Evolutionary conservation across 2,113 vertebrate species (phyloP).

Genomic region (Hiodon tergisus): DNA sequence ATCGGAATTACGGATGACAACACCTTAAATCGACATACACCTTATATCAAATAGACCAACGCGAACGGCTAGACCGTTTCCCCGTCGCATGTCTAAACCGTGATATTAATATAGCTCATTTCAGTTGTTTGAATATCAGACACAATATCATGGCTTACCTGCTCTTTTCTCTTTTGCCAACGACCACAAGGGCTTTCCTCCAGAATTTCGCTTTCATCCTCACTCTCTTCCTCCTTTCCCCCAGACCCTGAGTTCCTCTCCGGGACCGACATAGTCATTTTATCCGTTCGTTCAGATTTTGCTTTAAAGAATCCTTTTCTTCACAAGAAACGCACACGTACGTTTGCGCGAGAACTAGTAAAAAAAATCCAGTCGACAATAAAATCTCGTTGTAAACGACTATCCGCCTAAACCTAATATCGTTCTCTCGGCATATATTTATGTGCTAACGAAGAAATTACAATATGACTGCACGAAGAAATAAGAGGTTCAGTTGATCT

Average conservation of each 20-base stretch:
- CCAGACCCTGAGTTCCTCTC: slow-evolving; percentile 51
- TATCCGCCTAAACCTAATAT: background rate
- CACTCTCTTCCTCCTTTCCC: slow-evolving; percentile 68
- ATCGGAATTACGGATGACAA: too few relatives aligned
- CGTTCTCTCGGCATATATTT: background rate
- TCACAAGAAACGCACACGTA: background rate
- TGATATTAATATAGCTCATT: too few relatives aligned
- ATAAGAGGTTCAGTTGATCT: background rate
- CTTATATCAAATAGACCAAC: too few relatives aligned
- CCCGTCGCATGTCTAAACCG: too few relatives aligned
- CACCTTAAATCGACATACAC: too few relatives aligned
- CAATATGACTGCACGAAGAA: background rate
- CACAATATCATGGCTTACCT: slow-evolving; percentile 45
- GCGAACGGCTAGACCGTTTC: too few relatives aligned
- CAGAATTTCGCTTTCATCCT: slow-evolving; percentile 73
- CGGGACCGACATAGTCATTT: slow-evolving; percentile 40
- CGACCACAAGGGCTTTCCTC: slow-evolving; percentile 75
- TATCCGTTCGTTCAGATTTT: slow-evolving; percentile 2
- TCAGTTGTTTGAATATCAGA: too few relatives aligned
- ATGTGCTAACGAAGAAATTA: background rate
- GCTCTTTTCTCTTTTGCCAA: slow-evolving; percentile 74
- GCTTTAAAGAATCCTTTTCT: background rate
- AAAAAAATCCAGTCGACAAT: background rate
- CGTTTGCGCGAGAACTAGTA: background rate
- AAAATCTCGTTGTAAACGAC: background rate